Base-by-base conservation (phyloP, 2,888 invertebrate species). In the Metellina segmentata region DNA sequence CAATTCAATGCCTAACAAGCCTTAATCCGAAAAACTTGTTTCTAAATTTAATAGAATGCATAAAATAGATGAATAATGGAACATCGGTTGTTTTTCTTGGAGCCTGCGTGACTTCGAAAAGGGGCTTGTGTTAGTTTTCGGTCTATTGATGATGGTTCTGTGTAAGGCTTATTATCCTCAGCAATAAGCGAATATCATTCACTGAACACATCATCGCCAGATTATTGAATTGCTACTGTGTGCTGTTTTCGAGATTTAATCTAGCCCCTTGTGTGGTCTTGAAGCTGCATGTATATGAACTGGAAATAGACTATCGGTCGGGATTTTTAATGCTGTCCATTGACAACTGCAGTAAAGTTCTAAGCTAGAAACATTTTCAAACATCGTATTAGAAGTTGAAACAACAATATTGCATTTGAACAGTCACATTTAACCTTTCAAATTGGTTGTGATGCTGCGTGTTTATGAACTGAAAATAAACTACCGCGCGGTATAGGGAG, bases 21-120 rank as follows among this genome's bases (percentile, higher is more conserved):
- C 77, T 81, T 91, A 91, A 91, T 91, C 91, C 91, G 74, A 82
- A 88, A 87, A 88, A 91, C 91, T 91, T 91, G 91, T 91, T 91
- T 91, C 91, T 87, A 91, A 91, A 91, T 91, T 91, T 91, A 88
- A 91, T 91, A 91, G 87, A 91, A 86, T 83, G 87, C 87, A 91
- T 88, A 91, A 91, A 91, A 91, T 87, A 88, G 87, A 91, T 91
- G 87, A 91, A 91, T 91, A 91, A 91, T 91, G 91, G 87, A 88
- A 91, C 91, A 91, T 83, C 83, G 87, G 83, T 91, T 91, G 87
- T 91, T 91, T 83, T 86, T 86, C 69, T 91, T 71, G 70, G 72
- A 78, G 91, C 9, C 87, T 91, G 91, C 91, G 91, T 91, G 91
- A 91, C 91, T 91, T 89, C 83, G 70, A 86, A 91, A 91, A 91